Evolutionary conservation across 2,888 invertebrate species (phyloP).

Genomic region (Xanthorhoe designata): DNA sequence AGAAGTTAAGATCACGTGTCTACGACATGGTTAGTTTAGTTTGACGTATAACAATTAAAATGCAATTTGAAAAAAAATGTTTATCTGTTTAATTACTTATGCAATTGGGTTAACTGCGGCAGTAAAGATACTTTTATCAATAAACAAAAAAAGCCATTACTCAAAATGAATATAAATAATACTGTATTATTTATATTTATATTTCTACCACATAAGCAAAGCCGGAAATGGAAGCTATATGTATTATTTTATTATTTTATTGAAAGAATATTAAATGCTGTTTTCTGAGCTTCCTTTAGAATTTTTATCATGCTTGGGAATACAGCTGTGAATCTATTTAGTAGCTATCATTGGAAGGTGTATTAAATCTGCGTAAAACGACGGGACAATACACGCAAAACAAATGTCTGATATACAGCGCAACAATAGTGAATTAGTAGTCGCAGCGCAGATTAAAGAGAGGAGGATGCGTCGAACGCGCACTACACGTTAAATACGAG

Average conservation of each 20-base stretch:
- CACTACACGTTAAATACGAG: conserved; percentile 58
- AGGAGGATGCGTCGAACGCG: conserved; percentile 59
- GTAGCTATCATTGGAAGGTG: background rate
- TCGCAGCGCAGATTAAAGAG: conserved; percentile 60
- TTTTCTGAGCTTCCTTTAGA: too few relatives aligned
- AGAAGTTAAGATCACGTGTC: background rate
- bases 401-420: conserved; percentile 47
- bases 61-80: conserved; percentile 19
- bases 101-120: conserved; percentile 21
- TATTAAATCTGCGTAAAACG: conserved; percentile 7
- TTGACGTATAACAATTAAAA: conserved; percentile 17
- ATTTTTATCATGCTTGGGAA: too few relatives aligned
- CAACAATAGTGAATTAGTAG: conserved; percentile 54
- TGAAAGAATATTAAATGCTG: too few relatives aligned
- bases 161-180: background rate
- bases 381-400: conserved; percentile 34
- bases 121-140: conserved; percentile 8
- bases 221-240: too few relatives aligned
- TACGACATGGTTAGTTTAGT: background rate
- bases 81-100: conserved; percentile 20
- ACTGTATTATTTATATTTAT: too few relatives aligned
- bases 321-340: too few relatives aligned
- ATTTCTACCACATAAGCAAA: too few relatives aligned
- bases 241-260: too few relatives aligned
- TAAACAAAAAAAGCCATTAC: background rate